Percentiles rank a stretch among this genome's conserved stretches.
phyloP scores from a whole-genome alignment of 2,797 vertebrate genomes.

The Anisognathus igniventris region DNA sequence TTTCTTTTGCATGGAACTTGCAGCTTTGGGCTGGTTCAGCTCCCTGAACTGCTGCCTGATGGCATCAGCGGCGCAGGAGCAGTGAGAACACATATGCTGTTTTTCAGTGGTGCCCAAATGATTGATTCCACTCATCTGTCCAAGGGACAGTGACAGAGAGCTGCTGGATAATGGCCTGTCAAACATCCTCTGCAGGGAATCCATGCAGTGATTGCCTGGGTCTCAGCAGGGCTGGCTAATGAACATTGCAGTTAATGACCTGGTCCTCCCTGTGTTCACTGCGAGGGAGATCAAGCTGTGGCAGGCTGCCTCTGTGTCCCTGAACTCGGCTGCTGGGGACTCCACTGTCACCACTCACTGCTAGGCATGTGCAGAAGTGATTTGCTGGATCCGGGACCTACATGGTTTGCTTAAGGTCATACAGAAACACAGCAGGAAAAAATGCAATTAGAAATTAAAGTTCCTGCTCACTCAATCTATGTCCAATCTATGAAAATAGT shows the following conservation, averaged over 20 bases:
- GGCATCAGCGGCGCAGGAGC: rapidly evolving
- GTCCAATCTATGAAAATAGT: neutral
- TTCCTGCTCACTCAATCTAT: neutral
- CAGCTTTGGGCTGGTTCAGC: neutral
- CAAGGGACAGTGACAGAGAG: neutral
- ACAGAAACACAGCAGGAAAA: neutral
- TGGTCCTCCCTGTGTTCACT: neutral
- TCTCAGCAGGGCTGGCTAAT: neutral
- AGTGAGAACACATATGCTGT: neutral
- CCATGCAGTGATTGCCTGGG: neutral
- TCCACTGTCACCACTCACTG: neutral
- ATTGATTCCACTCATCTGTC: conserved; percentile 21
- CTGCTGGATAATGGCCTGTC: neutral
- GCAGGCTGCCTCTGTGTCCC: neutral
- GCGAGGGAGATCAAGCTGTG: neutral
- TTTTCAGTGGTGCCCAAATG: neutral
- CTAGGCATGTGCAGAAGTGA: neutral
- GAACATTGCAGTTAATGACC: neutral
- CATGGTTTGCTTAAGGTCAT: neutral
- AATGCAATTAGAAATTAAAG: neutral
- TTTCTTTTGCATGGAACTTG: neutral
- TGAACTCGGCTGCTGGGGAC: neutral
- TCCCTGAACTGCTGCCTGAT: neutral
- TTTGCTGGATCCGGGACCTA: neutral
- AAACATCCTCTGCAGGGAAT: neutral